These are phyloP conservation scores for Pachypanchax playfairii DNA, from an alignment of 2,113 vertebrate species.

Conservation along the genomic window DNA sequence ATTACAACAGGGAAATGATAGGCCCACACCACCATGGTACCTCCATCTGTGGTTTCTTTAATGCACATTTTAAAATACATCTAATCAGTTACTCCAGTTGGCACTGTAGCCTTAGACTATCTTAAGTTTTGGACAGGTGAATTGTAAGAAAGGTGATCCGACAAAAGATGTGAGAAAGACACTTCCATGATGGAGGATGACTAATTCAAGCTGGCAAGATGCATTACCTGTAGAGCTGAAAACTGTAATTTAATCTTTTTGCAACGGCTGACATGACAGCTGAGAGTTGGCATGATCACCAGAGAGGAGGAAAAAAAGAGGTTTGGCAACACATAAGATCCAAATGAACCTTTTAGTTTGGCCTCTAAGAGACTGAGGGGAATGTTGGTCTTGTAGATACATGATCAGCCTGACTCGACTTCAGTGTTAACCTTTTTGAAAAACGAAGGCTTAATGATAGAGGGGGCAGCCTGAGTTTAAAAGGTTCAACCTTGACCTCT, in stretches of 20 bases:
- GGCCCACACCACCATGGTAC: conserved; percentile 20
- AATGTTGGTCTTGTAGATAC: conserved; percentile 50
- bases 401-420: conserved; percentile 63
- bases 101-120: neutral
- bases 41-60: conserved; percentile 28
- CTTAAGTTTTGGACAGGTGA: conserved; percentile 1
- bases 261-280: conserved; percentile 12
- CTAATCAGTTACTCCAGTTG: neutral
- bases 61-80: conserved; percentile 3
- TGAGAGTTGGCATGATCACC: conserved; percentile 30
- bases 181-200: conserved; percentile 2
- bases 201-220: neutral
- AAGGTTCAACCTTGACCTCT: conserved; percentile 36
- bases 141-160: conserved; percentile 9
- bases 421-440: conserved; percentile 61
- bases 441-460: conserved; percentile 48
- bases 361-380: conserved; percentile 26
- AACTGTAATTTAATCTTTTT: conserved; percentile 11
- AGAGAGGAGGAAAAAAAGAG: conserved; percentile 43
- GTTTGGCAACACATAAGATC: conserved; percentile 57
- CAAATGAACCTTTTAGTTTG: conserved; percentile 31
- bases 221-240: conserved; percentile 4
- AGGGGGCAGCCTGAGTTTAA: conserved; percentile 15
- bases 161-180: neutral
- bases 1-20: conserved; percentile 51